These are phyloP conservation scores for Colinus virginianus DNA, from an alignment of 2,113 vertebrate genomes.

Conservation along the genomic window DNA sequence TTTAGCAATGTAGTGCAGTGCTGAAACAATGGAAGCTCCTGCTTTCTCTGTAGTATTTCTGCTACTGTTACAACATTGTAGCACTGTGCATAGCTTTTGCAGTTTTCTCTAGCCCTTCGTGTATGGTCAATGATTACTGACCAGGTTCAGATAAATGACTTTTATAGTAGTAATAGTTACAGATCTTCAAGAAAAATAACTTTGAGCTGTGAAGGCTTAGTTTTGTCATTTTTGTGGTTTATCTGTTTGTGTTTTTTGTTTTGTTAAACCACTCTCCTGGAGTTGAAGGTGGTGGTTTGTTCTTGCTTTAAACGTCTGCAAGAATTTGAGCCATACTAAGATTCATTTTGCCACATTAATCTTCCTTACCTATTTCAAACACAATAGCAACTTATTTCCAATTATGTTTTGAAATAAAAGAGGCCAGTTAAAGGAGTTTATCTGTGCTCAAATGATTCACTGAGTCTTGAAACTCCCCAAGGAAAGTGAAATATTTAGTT, in stretches of 20 bases:
- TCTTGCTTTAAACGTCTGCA: not conserved
- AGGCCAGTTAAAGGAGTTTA: not conserved
- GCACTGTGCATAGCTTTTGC: not conserved
- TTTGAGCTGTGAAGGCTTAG: not conserved
- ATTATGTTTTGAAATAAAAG: not conserved
- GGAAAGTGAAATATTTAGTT: not conserved
- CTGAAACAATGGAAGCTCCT: conserved; percentile 41
- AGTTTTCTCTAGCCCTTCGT: not conserved
- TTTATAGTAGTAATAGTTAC: not conserved
- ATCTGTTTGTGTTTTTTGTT: not conserved
- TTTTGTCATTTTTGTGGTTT: not conserved
- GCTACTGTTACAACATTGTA: not conserved
- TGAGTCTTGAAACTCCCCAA: not conserved
- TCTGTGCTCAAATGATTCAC: not conserved
- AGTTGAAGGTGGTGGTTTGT: not conserved
- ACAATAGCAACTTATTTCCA: not conserved
- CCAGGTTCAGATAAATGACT: not conserved
- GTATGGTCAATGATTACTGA: not conserved
- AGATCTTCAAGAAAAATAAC: not conserved
- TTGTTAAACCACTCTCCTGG: not conserved
- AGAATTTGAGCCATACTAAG: not conserved
- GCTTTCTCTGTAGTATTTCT: conserved; percentile 31
- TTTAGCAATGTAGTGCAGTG: conserved; percentile 51
- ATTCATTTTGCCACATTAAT: not conserved
- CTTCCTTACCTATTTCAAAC: not conserved